These are phyloP conservation scores for Gastracanthus pulcherrimus DNA, from an alignment of 2,888 invertebrate genomes.

Conservation along the genomic window DNA sequence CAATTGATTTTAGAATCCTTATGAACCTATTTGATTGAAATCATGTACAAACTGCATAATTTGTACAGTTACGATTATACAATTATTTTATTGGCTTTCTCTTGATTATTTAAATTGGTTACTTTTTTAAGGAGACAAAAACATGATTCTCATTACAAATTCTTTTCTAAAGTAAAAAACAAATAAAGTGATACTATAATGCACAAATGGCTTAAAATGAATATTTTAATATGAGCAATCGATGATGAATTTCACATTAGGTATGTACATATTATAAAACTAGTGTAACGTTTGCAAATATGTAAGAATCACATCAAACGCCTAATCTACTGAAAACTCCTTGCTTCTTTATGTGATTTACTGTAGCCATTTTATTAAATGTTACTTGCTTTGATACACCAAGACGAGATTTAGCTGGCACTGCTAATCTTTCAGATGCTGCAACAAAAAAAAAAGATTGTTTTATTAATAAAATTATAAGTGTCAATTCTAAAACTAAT, in stretches of 20 bases:
- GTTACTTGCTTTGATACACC: conserved; percentile 73
- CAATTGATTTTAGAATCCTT: not conserved
- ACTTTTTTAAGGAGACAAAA: not conserved
- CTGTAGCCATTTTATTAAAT: conserved; percentile 71
- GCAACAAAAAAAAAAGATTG: conserved; percentile 58
- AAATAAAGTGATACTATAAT: not conserved
- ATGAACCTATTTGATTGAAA: not conserved
- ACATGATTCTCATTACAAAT: not conserved
- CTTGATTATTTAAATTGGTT: not conserved
- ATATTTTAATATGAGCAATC: conserved; percentile 20
- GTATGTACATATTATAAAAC: conserved; percentile 53
- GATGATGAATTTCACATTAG: conserved; percentile 29
- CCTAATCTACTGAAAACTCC: conserved; percentile 75
- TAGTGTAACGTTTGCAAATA: not conserved
- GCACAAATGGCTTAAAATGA: not conserved
- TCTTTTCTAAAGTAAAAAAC: not conserved
- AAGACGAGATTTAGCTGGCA: conserved; percentile 74
- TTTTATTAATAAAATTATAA: conserved; percentile 4
- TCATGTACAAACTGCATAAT: not conserved
- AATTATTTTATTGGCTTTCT: not conserved
- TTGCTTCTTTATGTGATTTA: conserved; percentile 68
- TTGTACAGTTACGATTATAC: not conserved
- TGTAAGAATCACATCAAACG: conserved; percentile 37
- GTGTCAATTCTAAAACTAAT: not conserved
- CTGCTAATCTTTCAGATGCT: conserved; percentile 71